Base-by-base conservation (phyloP, 2,797 vertebrate genomes). In the Threskiornis aethiopicus region DNA sequence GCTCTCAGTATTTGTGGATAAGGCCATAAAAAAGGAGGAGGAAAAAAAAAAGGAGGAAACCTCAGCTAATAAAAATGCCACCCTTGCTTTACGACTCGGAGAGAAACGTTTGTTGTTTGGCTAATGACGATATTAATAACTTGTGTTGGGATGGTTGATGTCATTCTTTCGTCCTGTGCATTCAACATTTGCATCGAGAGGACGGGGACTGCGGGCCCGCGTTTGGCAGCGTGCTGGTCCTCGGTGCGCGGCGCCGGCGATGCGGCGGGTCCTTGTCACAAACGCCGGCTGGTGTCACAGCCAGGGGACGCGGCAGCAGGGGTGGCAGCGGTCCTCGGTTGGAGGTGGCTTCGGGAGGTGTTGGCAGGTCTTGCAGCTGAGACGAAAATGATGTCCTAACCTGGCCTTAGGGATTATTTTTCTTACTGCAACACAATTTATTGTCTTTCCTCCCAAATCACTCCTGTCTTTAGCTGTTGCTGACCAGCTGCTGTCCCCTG, bases 61-160 rank as follows among this genome's bases (percentile, higher is more conserved):
- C 93, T 96, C 95, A 92, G 87, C 95, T 96, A 88, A 96, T 96
- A 95, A 94, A 97, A 96, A 85, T 78, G 92, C 94, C 88, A 92
- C 93, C 93, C 67, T 83, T 85, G 84, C 88, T 96, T 93, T 95
- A 87, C 0, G 4, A 28, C 80, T 4, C 1, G 0, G 51, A 4
- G 64, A 90, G 94, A 46, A 85, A 37, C 3, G 1, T 90, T 93
- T 92, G 93, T 70, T 92, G 88, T 85, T 57, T 2, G 54, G 88
- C 70, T 95, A 17, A 66, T 33, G 91, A 39, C 2, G 14, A 62
- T 44, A 76, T 78, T 44, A 90, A 5, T 58, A 84, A 82, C 73
- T 62, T 8, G 39, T 33, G 81, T 41, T 19, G 88, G 58, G 77
- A 22, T 54, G 81, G 62, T 2, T 7, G 2, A 12, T 57, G 94